Evolutionary conservation across 1,140 invertebrate genomes (phyloP).

Genomic region (Drosophila lacertosa): DNA sequence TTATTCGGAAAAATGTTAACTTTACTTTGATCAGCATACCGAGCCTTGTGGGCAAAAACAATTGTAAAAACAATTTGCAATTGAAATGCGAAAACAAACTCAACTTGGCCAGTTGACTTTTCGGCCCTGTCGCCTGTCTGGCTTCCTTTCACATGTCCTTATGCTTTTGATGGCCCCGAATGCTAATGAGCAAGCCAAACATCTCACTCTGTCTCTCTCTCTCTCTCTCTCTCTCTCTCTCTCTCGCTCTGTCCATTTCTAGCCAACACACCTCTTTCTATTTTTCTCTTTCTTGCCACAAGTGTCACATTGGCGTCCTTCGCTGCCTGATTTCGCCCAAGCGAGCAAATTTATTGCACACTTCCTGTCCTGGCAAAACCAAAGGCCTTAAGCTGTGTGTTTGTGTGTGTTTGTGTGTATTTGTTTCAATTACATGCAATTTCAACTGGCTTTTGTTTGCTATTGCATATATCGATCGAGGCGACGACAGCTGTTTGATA

Average conservation of each 20-base stretch:
- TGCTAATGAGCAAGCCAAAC: slow-evolving; percentile 69
- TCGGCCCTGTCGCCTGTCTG: slow-evolving; percentile 43
- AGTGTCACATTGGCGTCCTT: slow-evolving; percentile 57
- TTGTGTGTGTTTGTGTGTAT: slow-evolving; percentile 15
- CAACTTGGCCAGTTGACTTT: slow-evolving; percentile 41
- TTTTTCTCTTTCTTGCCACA: slow-evolving; percentile 4
- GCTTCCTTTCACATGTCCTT: slow-evolving; percentile 58
- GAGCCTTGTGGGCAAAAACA: slow-evolving; percentile 1
- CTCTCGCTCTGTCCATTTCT: not conserved
- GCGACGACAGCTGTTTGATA: slow-evolving; percentile 59
- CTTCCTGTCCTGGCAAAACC: slow-evolving; percentile 61
- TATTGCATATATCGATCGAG: slow-evolving; percentile 69
- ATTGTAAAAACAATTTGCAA: slow-evolving; percentile 77
- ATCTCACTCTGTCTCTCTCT: slow-evolving; percentile 6
- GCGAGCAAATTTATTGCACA: slow-evolving; percentile 67
- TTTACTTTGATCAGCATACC: not conserved
- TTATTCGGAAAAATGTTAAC: not conserved
- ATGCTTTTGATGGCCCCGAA: slow-evolving; percentile 65
- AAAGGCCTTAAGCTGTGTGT: slow-evolving; percentile 26
- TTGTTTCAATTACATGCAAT: slow-evolving; percentile 72
- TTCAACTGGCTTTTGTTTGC: slow-evolving; percentile 55
- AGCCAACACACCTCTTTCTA: not conserved
- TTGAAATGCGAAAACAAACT: slow-evolving; percentile 60
- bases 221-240: not conserved
- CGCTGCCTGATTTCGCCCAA: slow-evolving; percentile 32